Base-by-base conservation (phyloP, 2,797 vertebrate genomes). In the Girardinus metallicus region DNA sequence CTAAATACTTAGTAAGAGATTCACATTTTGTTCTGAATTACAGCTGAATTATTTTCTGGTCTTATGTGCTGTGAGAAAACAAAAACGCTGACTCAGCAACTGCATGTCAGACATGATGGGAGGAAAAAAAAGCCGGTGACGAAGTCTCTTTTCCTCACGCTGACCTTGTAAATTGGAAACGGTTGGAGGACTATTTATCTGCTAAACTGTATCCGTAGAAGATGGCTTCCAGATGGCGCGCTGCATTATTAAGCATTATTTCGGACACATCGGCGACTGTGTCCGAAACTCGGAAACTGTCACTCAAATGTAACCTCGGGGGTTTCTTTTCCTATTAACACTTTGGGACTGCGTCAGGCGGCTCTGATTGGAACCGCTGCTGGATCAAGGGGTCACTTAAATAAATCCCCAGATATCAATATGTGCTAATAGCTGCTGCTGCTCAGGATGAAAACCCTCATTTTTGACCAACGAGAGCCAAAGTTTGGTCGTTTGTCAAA, bases 211-310 rank as follows among this genome's bases (percentile, higher is more conserved):
- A 60, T 57, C 70, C 23, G 4, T 29, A 23, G 57, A 46, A 71
- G 73, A 76, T 76, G 74, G 62, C 41, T 21, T 79, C 77, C 74
- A 84, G 74, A 75, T 79, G 55, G 71, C 70, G 26, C 43, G 31
- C 6, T 15, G 49, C 76, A 9, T 80, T 75, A 70, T 68, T 16
- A 34, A 10, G 43, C 16, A n/a, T n/a, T n/a, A n/a, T n/a, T n/a
- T n/a, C n/a, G n/a, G n/a, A n/a, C n/a, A n/a, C n/a, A n/a, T n/a
- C n/a, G 60, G 71, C 5, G 10, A 36, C 43, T 47, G 55, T 31
- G 47, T 78, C 73, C 75, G 26, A 36, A 23, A 66, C 57, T 81
- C 29, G 76, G 72, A 82, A 78, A 64, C 31, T 51, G 78, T 46
- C 73, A 70, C 68, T 77, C 55, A 72, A 11, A 23, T 16, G 18